phyloP scores from a whole-genome alignment of 1,140 invertebrate genomes.

The Phenacoccus solenopsis region DNA sequence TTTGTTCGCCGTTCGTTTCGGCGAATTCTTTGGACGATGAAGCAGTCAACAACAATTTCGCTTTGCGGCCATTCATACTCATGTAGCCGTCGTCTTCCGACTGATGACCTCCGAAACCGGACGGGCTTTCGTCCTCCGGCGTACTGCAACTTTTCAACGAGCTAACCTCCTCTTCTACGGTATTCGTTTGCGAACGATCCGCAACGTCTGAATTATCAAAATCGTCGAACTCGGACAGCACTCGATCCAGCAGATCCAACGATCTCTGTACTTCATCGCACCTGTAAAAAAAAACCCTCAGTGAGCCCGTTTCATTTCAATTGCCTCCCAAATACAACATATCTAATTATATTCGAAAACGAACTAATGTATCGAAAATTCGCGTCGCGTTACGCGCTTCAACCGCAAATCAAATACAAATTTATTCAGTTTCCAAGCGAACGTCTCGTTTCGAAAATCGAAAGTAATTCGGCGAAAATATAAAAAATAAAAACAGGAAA shows the following conservation, averaged over 20 bases:
- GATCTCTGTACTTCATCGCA: slow-evolving; percentile 69
- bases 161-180: neutral
- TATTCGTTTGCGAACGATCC: slow-evolving; percentile 26
- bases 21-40: slow-evolving; percentile 10
- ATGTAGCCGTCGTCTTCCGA: slow-evolving; percentile 80
- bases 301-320: too few relatives aligned
- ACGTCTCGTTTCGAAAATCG: neutral
- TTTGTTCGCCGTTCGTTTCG: neutral
- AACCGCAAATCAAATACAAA: neutral
- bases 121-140: slow-evolving; percentile 55
- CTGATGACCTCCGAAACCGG: slow-evolving; percentile 50
- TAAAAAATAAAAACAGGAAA: neutral
- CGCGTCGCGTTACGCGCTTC: neutral
- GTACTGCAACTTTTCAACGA: slow-evolving; percentile 31
- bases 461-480: neutral
- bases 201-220: slow-evolving; percentile 37
- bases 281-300: slow-evolving; percentile 43
- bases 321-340: too few relatives aligned
- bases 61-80: slow-evolving; percentile 70
- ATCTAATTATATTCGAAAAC: too few relatives aligned
- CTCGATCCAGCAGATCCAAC: slow-evolving; percentile 68
- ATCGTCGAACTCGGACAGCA: slow-evolving; percentile 77
- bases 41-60: slow-evolving; percentile 23
- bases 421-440: neutral
- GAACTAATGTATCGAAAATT: neutral